Base-by-base conservation (phyloP, 2,888 invertebrate genomes). In the Hypomecis punctinalis region DNA sequence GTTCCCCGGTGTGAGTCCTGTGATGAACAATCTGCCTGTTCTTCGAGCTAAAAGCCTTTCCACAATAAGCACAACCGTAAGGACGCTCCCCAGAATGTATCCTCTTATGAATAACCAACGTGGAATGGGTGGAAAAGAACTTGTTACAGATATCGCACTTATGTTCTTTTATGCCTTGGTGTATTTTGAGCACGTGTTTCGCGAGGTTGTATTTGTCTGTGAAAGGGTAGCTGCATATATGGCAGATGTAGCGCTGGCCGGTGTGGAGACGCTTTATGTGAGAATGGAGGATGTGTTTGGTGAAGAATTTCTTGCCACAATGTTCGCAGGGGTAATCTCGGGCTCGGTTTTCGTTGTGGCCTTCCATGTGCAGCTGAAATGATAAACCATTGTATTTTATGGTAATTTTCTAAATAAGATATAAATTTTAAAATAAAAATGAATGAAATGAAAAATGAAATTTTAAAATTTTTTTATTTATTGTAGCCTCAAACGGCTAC, bases 51-150 rank as follows among this genome's bases (percentile, higher is more conserved):
- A 93, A 93, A 9, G 80, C 82, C 68, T 91, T 92, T 0, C 82
- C 69, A 63, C 93, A 93, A 61, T 80, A 86, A 6, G 63, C 80
- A 60, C 93, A 93, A 0, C 67, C 56, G 59, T 78, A 93, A 0
- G 93, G 93, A 40, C 88, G 65, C 49, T 93, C 93, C 0, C 93
- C 90, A 0, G 92, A 87, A 69, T 93, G 93, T n/a, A 86, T 82
- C n/a, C 93, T 75, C 55, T 84, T 88, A 67, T 93, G 93, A 61
- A 90, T 89, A 0, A 85, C 75, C 43, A 89, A 72, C 0, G 88
- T 84, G 0, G 84, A 78, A 9, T 79, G 83, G 0, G 86, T 81
- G 0, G 84, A 80, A 61, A 83, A 92, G 1, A 85, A 80, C 69
- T 91, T 93, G 0, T 83, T 73, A 52, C 93, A 93, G 48, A 91